A percentile compares a stretch with the other conserved stretches of the same genome.
These are phyloP conservation scores for Eupleurogrammus muticus DNA, from an alignment of 2,797 vertebrate genomes.

Conservation along the genomic window DNA sequence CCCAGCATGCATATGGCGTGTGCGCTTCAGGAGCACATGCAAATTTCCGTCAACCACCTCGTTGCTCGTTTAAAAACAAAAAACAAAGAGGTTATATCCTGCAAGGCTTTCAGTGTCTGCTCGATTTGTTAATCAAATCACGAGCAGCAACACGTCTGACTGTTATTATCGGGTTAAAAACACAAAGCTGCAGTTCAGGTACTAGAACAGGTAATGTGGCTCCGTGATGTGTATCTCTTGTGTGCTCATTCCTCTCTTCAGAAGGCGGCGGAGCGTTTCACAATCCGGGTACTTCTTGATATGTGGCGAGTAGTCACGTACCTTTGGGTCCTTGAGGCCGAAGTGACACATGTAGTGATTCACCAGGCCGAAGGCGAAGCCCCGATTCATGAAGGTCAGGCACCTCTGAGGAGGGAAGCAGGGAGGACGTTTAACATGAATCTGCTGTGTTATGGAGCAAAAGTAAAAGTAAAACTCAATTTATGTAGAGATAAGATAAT, in stretches of 20 bases:
- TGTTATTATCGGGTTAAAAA: background rate
- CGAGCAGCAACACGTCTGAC: background rate
- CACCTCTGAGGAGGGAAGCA: slow-evolving; percentile 85
- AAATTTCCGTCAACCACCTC: background rate
- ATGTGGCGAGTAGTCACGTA: slow-evolving; percentile 54
- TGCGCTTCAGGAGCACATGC: background rate
- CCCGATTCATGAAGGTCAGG: slow-evolving; percentile 96
- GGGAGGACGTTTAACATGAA: background rate
- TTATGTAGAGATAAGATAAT: too few relatives aligned
- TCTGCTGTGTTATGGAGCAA: background rate
- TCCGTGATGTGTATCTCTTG: too few relatives aligned
- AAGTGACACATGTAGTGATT: slow-evolving; percentile 97
- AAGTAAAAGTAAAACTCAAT: too few relatives aligned
- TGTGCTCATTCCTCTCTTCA: background rate
- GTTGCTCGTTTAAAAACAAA: background rate
- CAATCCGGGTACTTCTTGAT: background rate
- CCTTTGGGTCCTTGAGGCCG: slow-evolving; percentile 95
- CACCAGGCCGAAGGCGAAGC: slow-evolving; percentile 93
- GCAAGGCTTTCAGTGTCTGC: background rate
- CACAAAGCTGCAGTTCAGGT: background rate
- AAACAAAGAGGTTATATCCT: background rate
- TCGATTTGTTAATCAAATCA: slow-evolving; percentile 62
- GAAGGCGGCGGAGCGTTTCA: background rate
- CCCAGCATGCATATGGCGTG: too few relatives aligned
- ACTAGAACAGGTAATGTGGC: background rate